Conservation (phyloP, 2,797 vertebrate genomes). For the Tangara arthus region DNA sequence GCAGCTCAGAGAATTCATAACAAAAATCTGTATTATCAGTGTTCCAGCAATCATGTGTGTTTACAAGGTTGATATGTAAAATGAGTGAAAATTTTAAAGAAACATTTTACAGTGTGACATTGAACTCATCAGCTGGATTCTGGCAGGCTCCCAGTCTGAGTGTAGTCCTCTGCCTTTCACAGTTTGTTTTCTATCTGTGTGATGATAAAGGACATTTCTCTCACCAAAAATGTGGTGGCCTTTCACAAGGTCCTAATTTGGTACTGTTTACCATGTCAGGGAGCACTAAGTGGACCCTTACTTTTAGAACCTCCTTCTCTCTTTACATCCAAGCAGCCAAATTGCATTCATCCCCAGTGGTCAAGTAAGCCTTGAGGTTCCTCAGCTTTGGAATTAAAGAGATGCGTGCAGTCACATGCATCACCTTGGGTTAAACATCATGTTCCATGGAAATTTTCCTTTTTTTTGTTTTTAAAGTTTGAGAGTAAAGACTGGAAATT, state of each 20-base stretch:
- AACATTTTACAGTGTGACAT: neutral
- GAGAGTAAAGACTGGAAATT: neutral
- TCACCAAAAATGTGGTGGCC: neutral
- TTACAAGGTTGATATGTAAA: neutral
- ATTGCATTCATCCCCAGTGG: neutral
- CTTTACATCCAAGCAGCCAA: neutral
- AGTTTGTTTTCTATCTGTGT: neutral
- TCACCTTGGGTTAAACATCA: neutral
- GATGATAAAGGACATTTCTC: neutral
- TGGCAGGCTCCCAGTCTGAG: neutral
- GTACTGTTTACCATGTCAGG: neutral
- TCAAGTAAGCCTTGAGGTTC: neutral
- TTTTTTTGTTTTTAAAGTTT: neutral
- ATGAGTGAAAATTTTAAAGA: neutral
- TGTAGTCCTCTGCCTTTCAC: neutral
- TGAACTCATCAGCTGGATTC: neutral
- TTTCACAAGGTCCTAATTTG: neutral
- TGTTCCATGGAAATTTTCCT: neutral
- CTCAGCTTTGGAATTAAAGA: neutral
- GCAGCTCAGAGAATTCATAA: neutral
- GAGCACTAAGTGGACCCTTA: neutral
- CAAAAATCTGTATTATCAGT: neutral
- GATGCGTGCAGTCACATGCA: accelerated
- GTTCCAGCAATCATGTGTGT: neutral
- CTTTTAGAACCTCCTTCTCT: neutral